Percentiles rank a stretch among this genome's conserved stretches.
Conservation (phyloP, 2,888 invertebrate species). For the Amphipoea lucens region DNA sequence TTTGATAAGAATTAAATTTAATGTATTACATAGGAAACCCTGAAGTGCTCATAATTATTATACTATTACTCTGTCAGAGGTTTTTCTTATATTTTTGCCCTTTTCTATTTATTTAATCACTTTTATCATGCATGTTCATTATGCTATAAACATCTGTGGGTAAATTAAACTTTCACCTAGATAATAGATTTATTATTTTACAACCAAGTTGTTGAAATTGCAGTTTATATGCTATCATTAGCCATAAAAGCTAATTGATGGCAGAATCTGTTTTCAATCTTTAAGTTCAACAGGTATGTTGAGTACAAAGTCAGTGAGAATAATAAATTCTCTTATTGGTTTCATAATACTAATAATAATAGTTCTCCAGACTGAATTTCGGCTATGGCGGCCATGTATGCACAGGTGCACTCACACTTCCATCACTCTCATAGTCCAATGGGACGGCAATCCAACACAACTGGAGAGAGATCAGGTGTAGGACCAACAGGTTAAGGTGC, state of each 20-base stretch:
- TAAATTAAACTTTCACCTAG: conserved; percentile 2
- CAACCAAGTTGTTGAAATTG: neutral
- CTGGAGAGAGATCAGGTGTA: neutral
- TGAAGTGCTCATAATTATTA: neutral
- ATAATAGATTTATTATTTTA: neutral
- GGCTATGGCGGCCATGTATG: neutral
- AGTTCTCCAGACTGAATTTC: neutral
- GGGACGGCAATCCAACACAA: neutral
- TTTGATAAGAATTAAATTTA: conserved; percentile 36
- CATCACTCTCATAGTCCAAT: neutral
- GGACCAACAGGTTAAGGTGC: neutral
- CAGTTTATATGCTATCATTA: neutral
- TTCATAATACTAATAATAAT: neutral
- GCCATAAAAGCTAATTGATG: neutral
- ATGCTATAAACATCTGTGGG: neutral
- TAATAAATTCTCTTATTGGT: neutral
- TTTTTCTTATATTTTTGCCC: neutral
- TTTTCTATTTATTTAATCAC: neutral
- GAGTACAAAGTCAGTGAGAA: neutral
- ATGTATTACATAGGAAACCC: neutral
- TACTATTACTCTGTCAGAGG: neutral
- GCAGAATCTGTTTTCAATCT: neutral
- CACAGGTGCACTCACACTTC: neutral
- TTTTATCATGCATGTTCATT: neutral
- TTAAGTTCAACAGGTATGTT: neutral